A percentile compares a stretch with the other conserved stretches of the same genome.
Conservation (phyloP, 2,113 vertebrate genomes). For the Bungarus multicinctus region DNA sequence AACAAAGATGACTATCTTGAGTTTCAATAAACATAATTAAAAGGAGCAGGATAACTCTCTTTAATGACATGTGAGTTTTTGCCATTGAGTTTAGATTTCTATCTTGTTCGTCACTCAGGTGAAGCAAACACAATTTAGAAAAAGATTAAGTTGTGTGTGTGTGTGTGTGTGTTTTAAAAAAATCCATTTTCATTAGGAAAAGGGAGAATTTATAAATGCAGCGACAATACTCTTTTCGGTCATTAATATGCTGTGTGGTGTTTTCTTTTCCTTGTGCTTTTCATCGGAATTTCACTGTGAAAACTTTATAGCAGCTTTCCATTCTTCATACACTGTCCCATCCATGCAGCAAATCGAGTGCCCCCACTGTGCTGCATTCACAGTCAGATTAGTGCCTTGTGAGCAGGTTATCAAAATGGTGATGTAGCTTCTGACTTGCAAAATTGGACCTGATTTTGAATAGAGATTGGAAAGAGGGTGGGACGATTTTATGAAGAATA, state of each 20-base stretch:
- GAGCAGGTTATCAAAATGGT: constrained; percentile 66
- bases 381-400: constrained; percentile 72
- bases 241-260: constrained; percentile 19
- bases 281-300: constrained; percentile 31
- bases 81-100: constrained; percentile 43
- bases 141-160: background rate
- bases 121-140: constrained; percentile 55
- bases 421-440: constrained; percentile 48
- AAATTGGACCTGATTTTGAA: constrained; percentile 5
- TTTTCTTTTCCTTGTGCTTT: background rate
- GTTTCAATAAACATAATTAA: constrained; percentile 76
- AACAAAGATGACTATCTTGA: constrained; percentile 76
- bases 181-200: constrained; percentile 39
- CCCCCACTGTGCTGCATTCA: constrained; percentile 69
- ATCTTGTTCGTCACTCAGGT: constrained; percentile 57
- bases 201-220: constrained; percentile 40
- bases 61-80: constrained; percentile 47
- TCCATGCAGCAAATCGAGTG: constrained; percentile 32
- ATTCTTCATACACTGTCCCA: constrained; percentile 52
- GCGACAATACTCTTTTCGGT: constrained; percentile 47
- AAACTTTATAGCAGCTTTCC: constrained; percentile 61
- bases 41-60: constrained; percentile 53
- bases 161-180: background rate
- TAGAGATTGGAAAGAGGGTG: constrained; percentile 47
- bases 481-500: constrained; percentile 38